These are phyloP conservation scores for Antechinus stuartii DNA, from an alignment of 2,113 vertebrate species.

Conservation along the genomic window DNA sequence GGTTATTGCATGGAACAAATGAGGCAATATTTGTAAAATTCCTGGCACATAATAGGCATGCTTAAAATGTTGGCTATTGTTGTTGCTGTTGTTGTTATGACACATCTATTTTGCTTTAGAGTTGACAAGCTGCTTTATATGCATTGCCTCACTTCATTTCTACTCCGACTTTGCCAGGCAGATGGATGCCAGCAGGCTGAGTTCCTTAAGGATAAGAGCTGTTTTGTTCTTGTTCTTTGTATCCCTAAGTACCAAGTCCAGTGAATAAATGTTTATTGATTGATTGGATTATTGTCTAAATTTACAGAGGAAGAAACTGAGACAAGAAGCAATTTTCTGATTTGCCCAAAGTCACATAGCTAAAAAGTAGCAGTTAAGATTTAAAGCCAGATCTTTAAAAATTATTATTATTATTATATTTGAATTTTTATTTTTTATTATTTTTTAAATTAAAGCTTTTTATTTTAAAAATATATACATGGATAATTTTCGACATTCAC, in stretches of 20 bases:
- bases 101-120: not conserved
- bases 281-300: not conserved
- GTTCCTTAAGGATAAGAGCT: not conserved
- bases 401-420: too few species aligned
- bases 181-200: not conserved
- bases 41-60: not conserved
- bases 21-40: not conserved
- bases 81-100: not conserved
- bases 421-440: too few species aligned
- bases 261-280: not conserved
- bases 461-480: too few species aligned
- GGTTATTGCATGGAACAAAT: not conserved
- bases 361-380: not conserved
- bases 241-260: not conserved
- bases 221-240: not conserved
- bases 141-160: not conserved
- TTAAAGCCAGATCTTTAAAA: not conserved
- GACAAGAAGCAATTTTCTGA: not conserved
- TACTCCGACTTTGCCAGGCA: not conserved
- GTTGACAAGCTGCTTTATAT: not conserved
- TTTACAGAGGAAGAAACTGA: not conserved
- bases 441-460: too few species aligned
- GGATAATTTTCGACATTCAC: too few species aligned
- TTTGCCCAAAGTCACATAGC: conserved; percentile 6
- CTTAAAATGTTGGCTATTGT: not conserved